Conservation (phyloP, 2,888 invertebrate genomes). For the Sisyra nigra region DNA sequence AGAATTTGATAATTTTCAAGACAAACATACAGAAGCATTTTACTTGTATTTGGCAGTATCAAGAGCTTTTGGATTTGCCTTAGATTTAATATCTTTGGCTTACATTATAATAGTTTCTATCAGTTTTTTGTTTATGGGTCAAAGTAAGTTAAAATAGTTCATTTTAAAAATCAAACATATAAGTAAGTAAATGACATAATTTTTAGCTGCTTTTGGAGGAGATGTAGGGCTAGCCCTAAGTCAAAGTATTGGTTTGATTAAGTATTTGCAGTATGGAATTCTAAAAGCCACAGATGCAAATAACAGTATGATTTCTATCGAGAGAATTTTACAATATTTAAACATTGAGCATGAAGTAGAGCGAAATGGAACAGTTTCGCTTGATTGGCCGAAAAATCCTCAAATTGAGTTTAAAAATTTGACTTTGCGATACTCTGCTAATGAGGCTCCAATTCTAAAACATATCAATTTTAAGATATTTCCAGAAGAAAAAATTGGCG, state of each 20-base stretch:
- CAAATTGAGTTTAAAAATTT: constrained; percentile 40
- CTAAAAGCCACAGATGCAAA: constrained; percentile 50
- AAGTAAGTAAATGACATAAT: too few relatives aligned
- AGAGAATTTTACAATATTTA: constrained; percentile 46
- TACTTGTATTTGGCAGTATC: constrained; percentile 50
- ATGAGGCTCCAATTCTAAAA: too few relatives aligned
- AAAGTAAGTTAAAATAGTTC: too few relatives aligned
- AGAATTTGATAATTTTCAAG: constrained; percentile 40
- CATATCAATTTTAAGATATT: too few relatives aligned
- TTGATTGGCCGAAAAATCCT: constrained; percentile 46
- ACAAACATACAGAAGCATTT: constrained; percentile 55
- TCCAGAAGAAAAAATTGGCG: too few relatives aligned
- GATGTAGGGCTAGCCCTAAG: constrained; percentile 36
- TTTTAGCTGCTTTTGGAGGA: constrained; percentile 22
- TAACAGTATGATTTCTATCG: constrained; percentile 46
- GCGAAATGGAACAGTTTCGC: constrained; percentile 14
- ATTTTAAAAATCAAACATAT: too few relatives aligned
- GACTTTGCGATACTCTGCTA: constrained; percentile 38
- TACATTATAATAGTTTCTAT: constrained; percentile 50
- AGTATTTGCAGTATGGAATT: constrained; percentile 45
- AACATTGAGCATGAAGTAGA: constrained; percentile 30
- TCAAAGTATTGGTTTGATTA: constrained; percentile 31
- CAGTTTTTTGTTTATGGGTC: constrained; percentile 36
- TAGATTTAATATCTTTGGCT: constrained; percentile 50
- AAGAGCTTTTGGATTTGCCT: constrained; percentile 55